A percentile compares a stretch with the other conserved stretches of the same genome.
Evolutionary conservation across 1,140 invertebrate species (phyloP).

Genomic region (Trichonephila clavata): DNA sequence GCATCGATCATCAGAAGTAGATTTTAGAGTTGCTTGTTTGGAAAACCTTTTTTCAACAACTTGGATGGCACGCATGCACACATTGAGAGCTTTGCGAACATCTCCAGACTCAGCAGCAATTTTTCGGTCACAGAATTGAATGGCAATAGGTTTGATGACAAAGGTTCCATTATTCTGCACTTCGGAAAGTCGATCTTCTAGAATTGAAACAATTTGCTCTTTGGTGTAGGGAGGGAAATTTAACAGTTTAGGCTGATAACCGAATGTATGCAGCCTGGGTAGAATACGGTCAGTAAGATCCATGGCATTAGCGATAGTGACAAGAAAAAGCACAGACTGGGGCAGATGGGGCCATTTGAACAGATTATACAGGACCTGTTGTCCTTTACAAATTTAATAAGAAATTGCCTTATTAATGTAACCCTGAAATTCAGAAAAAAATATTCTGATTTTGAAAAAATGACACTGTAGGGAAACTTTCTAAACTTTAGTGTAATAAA

Average conservation of each 20-base stretch:
- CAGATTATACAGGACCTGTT: constrained; percentile 88
- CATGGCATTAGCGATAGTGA: constrained; percentile 97
- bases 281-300: constrained; percentile 96
- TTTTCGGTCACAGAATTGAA: constrained; percentile 95
- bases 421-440: too few species aligned
- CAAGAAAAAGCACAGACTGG: constrained; percentile 88
- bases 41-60: constrained; percentile 83
- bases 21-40: constrained; percentile 79
- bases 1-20: constrained; percentile 79
- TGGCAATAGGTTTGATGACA: constrained; percentile 89
- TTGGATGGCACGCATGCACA: constrained; percentile 93
- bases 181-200: constrained; percentile 88
- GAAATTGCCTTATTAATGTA: too few species aligned
- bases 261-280: constrained; percentile 89
- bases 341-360: constrained; percentile 94
- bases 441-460: too few species aligned
- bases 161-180: constrained; percentile 82
- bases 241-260: constrained; percentile 84
- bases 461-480: too few species aligned
- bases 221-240: constrained; percentile 96
- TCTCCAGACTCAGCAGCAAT: constrained; percentile 97
- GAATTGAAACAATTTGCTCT: constrained; percentile 93
- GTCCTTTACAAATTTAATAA: constrained; percentile 85
- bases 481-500: too few species aligned
- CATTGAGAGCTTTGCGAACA: constrained; percentile 94